Evolutionary conservation across 2,888 invertebrate genomes (phyloP), one percentile per base, ranked within the genome.

Genomic region (Leptopilina myrica): DNA sequence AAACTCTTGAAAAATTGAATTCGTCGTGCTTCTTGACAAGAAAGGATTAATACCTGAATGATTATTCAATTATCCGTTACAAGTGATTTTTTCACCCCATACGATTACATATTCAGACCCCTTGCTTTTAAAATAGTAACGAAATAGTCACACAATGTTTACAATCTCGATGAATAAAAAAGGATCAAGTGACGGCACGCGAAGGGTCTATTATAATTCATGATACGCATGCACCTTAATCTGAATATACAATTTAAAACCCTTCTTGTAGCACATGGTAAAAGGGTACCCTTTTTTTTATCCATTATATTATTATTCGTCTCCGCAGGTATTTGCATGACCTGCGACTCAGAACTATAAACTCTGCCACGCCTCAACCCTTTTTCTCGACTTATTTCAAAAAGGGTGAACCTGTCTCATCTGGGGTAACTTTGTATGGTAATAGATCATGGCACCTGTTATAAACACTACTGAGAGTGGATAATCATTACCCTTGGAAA

Each of bases 251-350:
- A 81, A 43, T 43, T 62, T 49, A 11, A 49, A 87, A 89, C 90
- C 90, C 89, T 49, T 49, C 87, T 89, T 87, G 64, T 81, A 79
- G 76, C 82, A 85, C 85, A 81, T 82, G 78, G 64, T 78, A 49
- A 9, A 78, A 64, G 78, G 79, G 79, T 83, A 85, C 87, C 87
- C 86, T 83, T 84, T 87, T 88, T 88, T 33, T 33, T n/a, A n/a
- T n/a, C 5, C 33, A 33, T 33, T 33, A 33, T 33, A 33, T 33
- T 56, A 73, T 88, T 86, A 88, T 87, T 87, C 88, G 86, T 85
- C 85, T 83, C 80, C 79, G 80, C 85, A 86, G 87, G 87, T 87
- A 89, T 89, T 89, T 89, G 89, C 89, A 89, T 89, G 89, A 80
- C 83, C 82, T 81, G 43, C 43, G 69, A 76, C 81, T 49, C 40